Evolutionary conservation across 2,888 invertebrate genomes (phyloP).

Genomic region (Chironomus tentans): DNA sequence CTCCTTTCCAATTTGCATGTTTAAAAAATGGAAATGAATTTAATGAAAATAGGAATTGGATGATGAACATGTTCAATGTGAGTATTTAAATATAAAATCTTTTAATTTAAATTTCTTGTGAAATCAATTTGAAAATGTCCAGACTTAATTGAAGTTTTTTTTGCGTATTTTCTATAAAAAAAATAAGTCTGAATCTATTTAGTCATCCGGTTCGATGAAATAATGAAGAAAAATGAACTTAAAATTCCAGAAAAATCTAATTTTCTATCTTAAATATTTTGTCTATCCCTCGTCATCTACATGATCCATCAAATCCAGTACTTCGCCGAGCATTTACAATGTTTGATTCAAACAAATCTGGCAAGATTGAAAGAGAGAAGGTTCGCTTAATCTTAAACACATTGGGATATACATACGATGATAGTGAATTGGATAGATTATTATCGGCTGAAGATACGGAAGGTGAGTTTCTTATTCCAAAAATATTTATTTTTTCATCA

Average conservation of each 20-base stretch:
- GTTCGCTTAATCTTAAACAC: constrained; percentile 71
- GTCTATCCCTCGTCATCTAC: not conserved
- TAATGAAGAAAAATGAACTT: too few species aligned
- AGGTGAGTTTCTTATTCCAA: constrained; percentile 45
- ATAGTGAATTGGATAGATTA: constrained; percentile 65
- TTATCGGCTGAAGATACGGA: constrained; percentile 70
- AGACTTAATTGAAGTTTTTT: not conserved
- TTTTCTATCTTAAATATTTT: not conserved
- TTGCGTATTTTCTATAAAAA: too few species aligned
- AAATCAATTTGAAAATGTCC: too few species aligned
- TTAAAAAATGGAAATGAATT: not conserved
- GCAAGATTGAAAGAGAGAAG: constrained; percentile 70
- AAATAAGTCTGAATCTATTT: too few species aligned
- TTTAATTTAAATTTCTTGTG: not conserved
- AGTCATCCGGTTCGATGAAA: too few species aligned
- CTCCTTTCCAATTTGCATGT: not conserved
- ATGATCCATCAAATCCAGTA: constrained; percentile 46
- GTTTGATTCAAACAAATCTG: constrained; percentile 73
- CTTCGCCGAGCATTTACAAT: constrained; percentile 71
- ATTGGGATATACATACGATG: constrained; percentile 70
- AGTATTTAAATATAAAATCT: constrained; percentile 31
- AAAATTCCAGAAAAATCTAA: not conserved
- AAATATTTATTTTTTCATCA: too few species aligned
- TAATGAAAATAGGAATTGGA: constrained; percentile 33
- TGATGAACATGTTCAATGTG: constrained; percentile 39